phyloP scores from a whole-genome alignment of 2,888 invertebrate genomes.

The Lycophotia porphyrea region DNA sequence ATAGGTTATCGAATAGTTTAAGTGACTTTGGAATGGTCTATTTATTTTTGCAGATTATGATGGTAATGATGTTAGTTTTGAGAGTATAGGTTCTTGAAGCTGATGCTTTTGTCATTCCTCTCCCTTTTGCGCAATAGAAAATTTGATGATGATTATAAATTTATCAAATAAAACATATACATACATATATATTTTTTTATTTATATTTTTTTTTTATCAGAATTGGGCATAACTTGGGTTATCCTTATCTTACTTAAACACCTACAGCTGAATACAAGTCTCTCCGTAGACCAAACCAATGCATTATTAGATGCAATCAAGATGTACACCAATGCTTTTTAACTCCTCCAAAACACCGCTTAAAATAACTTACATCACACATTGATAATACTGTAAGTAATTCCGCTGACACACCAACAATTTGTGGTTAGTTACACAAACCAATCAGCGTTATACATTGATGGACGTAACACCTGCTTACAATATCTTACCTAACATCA shows the following conservation, averaged over 20 bases:
- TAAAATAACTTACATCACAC: conserved; percentile 1
- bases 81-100: no score
- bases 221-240: not conserved
- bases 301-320: not conserved
- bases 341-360: not conserved
- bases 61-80: no score
- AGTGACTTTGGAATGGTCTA: no score
- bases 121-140: no score
- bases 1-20: no score
- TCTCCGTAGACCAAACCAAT: not conserved
- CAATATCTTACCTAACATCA: conserved; percentile 41
- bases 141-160: no score
- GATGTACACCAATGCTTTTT: not conserved
- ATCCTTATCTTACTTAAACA: not conserved
- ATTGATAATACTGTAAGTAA: not conserved
- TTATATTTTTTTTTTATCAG: no score
- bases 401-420: conserved; percentile 6
- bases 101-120: no score
- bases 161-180: no score
- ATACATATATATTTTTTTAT: no score
- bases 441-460: conserved; percentile 28
- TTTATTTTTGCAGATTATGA: no score
- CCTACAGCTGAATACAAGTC: not conserved
- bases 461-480: conserved; percentile 30
- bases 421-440: conserved; percentile 32